Conservation (phyloP, 1,140 invertebrate genomes). For the Monochamus saltuarius region DNA sequence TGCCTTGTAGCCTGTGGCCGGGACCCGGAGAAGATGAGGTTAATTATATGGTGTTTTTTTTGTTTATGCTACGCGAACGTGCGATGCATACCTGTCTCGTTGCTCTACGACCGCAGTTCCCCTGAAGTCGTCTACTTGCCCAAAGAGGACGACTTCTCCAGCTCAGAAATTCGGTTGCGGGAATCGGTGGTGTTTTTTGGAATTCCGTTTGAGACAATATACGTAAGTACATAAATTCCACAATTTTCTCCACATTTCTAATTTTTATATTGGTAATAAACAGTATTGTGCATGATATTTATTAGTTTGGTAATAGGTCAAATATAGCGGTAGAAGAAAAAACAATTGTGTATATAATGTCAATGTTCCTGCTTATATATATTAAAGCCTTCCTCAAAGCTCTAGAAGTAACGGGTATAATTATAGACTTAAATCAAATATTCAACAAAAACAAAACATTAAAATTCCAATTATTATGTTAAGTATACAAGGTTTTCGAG, state of each 20-base stretch:
- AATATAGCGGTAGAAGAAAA: too few relatives aligned
- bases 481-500: too few relatives aligned
- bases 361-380: too few relatives aligned
- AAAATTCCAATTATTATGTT: too few relatives aligned
- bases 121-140: slow-evolving; percentile 44
- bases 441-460: too few relatives aligned
- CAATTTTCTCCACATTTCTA: background rate
- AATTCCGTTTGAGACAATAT: slow-evolving; percentile 42
- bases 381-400: too few relatives aligned
- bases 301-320: too few relatives aligned
- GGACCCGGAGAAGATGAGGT: slow-evolving; percentile 29
- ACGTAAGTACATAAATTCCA: slow-evolving; percentile 40
- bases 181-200: slow-evolving; percentile 50
- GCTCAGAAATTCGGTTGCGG: slow-evolving; percentile 53
- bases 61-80: slow-evolving; percentile 22
- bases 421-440: too few relatives aligned
- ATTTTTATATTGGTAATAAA: too few relatives aligned
- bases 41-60: slow-evolving; percentile 31
- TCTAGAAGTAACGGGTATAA: too few relatives aligned
- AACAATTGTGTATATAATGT: too few relatives aligned
- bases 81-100: slow-evolving; percentile 24
- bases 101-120: slow-evolving; percentile 39
- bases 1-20: background rate
- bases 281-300: too few relatives aligned
- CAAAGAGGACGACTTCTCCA: slow-evolving; percentile 53